phyloP scores from a whole-genome alignment of 1,140 invertebrate species.

The Schlechtendalia chinensis region DNA sequence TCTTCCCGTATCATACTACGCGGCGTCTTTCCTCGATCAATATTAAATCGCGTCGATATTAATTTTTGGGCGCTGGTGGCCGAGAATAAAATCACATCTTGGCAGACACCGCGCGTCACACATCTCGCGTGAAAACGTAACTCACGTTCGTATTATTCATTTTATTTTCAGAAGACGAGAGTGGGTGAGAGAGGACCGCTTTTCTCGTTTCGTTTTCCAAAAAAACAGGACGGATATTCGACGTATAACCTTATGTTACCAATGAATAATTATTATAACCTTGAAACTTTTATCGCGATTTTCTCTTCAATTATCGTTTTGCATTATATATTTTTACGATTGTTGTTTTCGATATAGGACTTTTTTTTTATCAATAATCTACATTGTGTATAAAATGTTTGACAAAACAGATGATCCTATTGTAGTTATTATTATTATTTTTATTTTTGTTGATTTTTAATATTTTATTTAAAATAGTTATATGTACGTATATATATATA shows the following conservation, averaged over 20 bases:
- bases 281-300: constrained; percentile 33
- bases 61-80: no score
- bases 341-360: constrained; percentile 31
- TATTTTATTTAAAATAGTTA: constrained; percentile 29
- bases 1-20: no score
- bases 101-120: no score
- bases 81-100: no score
- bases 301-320: constrained; percentile 34
- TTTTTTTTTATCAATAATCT: constrained; percentile 30
- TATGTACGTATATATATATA: constrained; percentile 1
- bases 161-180: no score
- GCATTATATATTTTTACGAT: constrained; percentile 40
- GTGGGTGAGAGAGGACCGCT: no score
- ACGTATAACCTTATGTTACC: constrained; percentile 37
- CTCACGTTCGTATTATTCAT: no score
- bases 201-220: not conserved
- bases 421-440: constrained; percentile 33
- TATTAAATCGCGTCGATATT: no score
- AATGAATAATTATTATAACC: constrained; percentile 14
- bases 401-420: constrained; percentile 30
- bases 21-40: no score
- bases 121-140: no score
- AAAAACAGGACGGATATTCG: not conserved
- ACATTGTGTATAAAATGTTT: constrained; percentile 26
- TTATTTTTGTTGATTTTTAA: constrained; percentile 41